phyloP scores from a whole-genome alignment of 2,797 vertebrate species.

The Apodemus agrarius region DNA sequence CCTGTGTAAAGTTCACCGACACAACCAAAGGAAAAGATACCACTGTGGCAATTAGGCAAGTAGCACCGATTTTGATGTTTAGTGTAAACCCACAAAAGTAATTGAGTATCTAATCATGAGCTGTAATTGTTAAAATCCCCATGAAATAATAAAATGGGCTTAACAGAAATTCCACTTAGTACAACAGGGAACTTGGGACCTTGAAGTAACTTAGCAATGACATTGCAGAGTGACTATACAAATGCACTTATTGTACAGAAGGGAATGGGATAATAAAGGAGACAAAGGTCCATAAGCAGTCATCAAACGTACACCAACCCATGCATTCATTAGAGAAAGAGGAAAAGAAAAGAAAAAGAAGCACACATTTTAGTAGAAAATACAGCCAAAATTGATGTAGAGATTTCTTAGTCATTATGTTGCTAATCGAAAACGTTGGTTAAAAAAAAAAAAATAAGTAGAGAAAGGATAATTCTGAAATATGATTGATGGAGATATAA shows the following conservation, averaged over 20 bases:
- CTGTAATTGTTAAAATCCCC: conserved; percentile 58
- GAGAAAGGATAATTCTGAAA: background rate
- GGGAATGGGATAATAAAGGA: background rate
- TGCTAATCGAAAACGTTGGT: background rate
- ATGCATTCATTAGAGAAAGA: background rate
- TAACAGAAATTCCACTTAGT: conserved; percentile 54
- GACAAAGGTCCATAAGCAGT: background rate
- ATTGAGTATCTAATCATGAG: conserved; percentile 32
- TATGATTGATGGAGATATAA: background rate
- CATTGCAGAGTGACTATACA: background rate
- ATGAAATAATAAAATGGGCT: conserved; percentile 57
- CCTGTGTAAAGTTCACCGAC: background rate
- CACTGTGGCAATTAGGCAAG: background rate
- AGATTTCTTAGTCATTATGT: conserved; percentile 49
- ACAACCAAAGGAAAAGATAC: conserved; percentile 37
- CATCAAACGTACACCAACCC: background rate
- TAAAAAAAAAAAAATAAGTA: background rate
- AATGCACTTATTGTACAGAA: conserved; percentile 51
- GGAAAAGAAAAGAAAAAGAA: background rate
- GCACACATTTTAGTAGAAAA: background rate
- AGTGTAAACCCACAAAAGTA: conserved; percentile 46
- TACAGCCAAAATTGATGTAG: conserved; percentile 18
- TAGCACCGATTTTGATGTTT: conserved; percentile 31
- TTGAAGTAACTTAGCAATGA: conserved; percentile 35
- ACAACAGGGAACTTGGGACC: background rate